Percentiles rank a stretch among this genome's conserved stretches.
These are phyloP conservation scores for Aphelinus atriplicis DNA, from an alignment of 1,140 invertebrate species.

Conservation along the genomic window DNA sequence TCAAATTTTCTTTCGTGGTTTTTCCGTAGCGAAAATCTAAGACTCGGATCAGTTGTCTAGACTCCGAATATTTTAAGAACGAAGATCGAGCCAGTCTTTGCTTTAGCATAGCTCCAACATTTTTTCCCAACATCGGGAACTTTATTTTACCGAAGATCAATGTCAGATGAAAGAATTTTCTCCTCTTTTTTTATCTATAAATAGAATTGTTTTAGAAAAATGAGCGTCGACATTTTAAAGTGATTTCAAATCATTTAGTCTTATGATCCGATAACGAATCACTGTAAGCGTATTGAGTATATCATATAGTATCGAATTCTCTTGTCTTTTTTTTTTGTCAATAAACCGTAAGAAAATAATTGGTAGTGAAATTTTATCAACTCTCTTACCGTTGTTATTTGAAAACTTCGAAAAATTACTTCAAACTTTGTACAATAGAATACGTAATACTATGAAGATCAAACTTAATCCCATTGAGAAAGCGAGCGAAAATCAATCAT, in stretches of 20 bases:
- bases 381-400: neutral
- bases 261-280: neutral
- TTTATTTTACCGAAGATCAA: no score
- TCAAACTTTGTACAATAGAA: slow-evolving; percentile 12
- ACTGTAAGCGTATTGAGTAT: neutral
- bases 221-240: slow-evolving; percentile 17
- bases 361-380: no score
- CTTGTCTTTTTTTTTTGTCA: neutral
- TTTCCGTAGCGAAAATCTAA: neutral
- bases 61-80: neutral
- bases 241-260: slow-evolving; percentile 14
- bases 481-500: neutral
- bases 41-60: neutral
- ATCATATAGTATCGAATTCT: neutral
- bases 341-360: no score
- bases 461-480: slow-evolving; percentile 20
- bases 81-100: slow-evolving; percentile 5
- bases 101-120: slow-evolving; percentile 1
- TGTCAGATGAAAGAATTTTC: no score
- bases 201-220: neutral
- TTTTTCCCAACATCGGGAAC: neutral
- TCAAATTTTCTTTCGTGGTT: neutral
- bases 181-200: neutral
- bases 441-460: neutral
- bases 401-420: neutral